phyloP scores from a whole-genome alignment of 2,797 vertebrate genomes.

The Lepus oiostolus region DNA sequence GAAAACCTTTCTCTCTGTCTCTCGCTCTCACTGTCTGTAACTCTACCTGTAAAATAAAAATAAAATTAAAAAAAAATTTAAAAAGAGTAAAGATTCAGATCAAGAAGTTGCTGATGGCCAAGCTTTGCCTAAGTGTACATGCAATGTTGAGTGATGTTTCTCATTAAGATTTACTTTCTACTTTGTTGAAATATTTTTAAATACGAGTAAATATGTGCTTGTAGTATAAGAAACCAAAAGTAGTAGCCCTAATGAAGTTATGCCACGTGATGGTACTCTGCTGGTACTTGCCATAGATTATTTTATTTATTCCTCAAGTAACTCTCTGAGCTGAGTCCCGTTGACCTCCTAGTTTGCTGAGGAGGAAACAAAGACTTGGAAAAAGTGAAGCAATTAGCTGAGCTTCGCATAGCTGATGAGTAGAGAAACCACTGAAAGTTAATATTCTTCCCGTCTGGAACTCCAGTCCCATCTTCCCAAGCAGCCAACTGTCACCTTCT shows the following conservation, averaged over 20 bases:
- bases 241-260: background rate
- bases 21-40: too few relatives aligned
- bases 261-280: background rate
- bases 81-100: background rate
- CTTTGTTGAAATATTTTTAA: conserved; percentile 55
- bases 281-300: background rate
- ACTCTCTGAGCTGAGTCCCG: background rate
- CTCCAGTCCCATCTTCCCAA: background rate
- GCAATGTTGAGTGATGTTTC: background rate
- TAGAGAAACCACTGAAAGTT: background rate
- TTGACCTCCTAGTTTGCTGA: background rate
- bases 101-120: background rate
- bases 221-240: background rate
- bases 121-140: background rate
- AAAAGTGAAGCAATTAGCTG: background rate
- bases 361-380: background rate
- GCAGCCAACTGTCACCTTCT: background rate
- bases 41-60: background rate
- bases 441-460: background rate
- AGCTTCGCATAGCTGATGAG: background rate
- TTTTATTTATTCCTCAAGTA: background rate
- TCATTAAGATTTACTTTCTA: conserved; percentile 18
- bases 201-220: conserved; percentile 16
- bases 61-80: background rate
- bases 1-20: too few relatives aligned